phyloP scores from a whole-genome alignment of 2,113 vertebrate genomes.

The Ammodytes marinus region DNA sequence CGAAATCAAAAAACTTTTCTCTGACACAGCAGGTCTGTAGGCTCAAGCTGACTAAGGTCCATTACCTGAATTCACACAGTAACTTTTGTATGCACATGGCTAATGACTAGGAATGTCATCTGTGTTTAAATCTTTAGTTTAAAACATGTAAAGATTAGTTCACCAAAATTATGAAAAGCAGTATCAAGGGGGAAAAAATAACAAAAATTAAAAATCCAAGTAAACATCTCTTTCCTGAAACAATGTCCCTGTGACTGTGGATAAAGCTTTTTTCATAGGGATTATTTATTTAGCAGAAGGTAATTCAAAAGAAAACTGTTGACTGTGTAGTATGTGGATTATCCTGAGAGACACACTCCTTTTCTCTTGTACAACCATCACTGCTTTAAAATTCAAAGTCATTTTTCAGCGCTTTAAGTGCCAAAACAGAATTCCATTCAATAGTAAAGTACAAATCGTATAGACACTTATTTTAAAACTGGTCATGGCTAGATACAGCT shows the following conservation, averaged over 20 bases:
- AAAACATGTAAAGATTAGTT: not conserved
- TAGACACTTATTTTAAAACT: not conserved
- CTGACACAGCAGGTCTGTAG: not conserved
- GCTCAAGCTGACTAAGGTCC: not conserved
- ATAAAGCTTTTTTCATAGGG: not conserved
- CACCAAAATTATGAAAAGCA: not conserved
- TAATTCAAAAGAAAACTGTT: not conserved
- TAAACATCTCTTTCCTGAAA: not conserved
- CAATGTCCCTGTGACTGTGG: not conserved
- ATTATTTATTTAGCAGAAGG: constrained; percentile 5
- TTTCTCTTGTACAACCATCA: not conserved
- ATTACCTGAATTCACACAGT: not conserved
- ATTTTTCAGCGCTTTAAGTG: not conserved
- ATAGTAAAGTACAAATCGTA: not conserved
- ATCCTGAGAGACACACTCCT: not conserved
- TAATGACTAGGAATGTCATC: not conserved
- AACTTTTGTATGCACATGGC: not conserved
- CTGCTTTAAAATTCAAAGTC: not conserved
- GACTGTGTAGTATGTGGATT: constrained; percentile 16
- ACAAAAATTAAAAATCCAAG: not conserved
- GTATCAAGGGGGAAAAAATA: not conserved
- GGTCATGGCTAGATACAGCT: not conserved
- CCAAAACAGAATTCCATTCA: not conserved
- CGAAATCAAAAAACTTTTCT: not conserved
- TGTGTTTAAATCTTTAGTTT: not conserved